Base-by-base conservation (phyloP, 2,888 invertebrate species). In the Athripsodes cinereus region DNA sequence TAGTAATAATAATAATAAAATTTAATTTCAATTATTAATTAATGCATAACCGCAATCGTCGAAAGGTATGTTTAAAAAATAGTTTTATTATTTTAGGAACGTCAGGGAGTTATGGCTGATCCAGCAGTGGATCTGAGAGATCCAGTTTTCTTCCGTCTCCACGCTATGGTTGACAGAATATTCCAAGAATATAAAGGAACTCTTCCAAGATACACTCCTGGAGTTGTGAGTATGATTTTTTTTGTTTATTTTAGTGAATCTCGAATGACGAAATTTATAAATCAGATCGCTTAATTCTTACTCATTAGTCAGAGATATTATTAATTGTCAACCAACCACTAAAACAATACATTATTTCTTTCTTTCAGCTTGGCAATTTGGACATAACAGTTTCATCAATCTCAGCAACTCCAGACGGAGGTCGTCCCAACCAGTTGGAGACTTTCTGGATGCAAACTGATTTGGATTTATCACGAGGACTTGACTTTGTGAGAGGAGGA, bases 81-180 rank as follows among this genome's bases (percentile, higher is more conserved):
- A n/a, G n/a, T n/a, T n/a, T n/a, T n/a, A n/a, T n/a, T n/a, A n/a
- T 57, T 66, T 46, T 67, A 90, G 86, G 92, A 92, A 78, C 79
- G 82, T 1, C 86, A 87, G 66, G 82, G 87, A 22, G 85, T 90
- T 1, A 90, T 92, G 78, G 90, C 88, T 0, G 91, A 91, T 67
- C 84, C 88, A 2, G 84, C 90, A 0, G 90, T 90, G 0, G 89
- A 91, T 0, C 90, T 92, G 90, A 80, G 92, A 51, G 92, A 92
- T 72, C 92, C 92, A 0, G 77, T 89, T 62, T 92, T 92, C 78
- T 92, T 90, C 75, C 84, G 90, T 68, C 91, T 88, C 88, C 92
- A 92, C 68, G 84, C 85, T 1, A 89, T 82, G 69, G 79, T 92
- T 50, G 89, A 92, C 66, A 81, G 84, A 62, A 71, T 88, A 26